Conservation (phyloP, 2,888 invertebrate genomes). For the Cotesia congregata region DNA sequence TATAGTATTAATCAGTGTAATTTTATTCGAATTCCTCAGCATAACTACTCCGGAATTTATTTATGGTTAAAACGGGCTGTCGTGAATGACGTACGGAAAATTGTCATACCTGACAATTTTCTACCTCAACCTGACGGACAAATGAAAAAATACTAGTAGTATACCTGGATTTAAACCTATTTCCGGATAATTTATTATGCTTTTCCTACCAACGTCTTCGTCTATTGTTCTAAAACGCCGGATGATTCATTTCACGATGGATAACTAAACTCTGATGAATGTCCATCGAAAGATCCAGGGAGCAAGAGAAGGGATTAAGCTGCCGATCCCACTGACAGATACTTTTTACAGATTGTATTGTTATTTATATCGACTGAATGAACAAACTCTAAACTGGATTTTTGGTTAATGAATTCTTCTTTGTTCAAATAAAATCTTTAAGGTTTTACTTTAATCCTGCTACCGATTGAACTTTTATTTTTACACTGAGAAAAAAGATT, state of each 20-base stretch:
- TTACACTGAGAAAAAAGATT: too few species aligned
- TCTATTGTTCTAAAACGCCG: slow-evolving; percentile 59
- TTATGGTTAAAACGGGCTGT: not conserved
- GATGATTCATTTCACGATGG: slow-evolving; percentile 49
- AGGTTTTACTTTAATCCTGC: too few species aligned
- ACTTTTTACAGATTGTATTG: slow-evolving; percentile 53
- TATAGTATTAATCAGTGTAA: not conserved
- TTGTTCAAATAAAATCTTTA: not conserved
- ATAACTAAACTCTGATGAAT: slow-evolving; percentile 12
- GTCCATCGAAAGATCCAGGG: not conserved
- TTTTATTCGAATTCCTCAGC: not conserved
- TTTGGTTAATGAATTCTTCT: not conserved
- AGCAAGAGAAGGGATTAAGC: slow-evolving; percentile 29
- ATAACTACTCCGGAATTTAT: not conserved
- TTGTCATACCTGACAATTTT: slow-evolving; percentile 51
- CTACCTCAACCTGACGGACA: slow-evolving; percentile 49
- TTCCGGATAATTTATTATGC: slow-evolving; percentile 62
- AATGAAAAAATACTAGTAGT: slow-evolving; percentile 39
- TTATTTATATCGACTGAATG: slow-evolving; percentile 61
- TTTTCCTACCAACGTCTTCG: slow-evolving; percentile 53
- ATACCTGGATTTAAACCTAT: slow-evolving; percentile 55
- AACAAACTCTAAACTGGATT: slow-evolving; percentile 51
- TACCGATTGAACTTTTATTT: too few species aligned
- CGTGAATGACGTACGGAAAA: not conserved
- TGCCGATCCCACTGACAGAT: slow-evolving; percentile 52